Base-by-base conservation (phyloP, 2,797 vertebrate genomes). In the Protosalanx chinensis region DNA sequence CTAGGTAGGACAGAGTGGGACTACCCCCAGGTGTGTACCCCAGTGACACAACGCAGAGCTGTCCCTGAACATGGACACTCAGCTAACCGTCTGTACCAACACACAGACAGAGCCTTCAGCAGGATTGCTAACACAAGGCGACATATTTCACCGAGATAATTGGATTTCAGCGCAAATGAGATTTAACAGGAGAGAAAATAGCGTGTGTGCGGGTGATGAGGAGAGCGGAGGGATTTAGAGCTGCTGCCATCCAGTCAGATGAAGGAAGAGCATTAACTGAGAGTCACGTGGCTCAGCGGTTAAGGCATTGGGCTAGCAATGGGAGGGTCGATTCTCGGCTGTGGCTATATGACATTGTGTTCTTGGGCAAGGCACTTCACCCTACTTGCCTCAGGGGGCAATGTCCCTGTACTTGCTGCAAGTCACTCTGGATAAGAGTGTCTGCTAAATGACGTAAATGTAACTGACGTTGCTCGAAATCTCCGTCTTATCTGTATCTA, bases 31-130 rank as follows among this genome's bases (percentile, higher is more conserved):
- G 18, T 67, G 16, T 62, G 77, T 72, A 56, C 73, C 57, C 72
- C 67, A 63, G 41, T n/a, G 46, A 77, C 61, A 15, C 51, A 57
- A 20, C 29, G 67, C 60, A 57, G 6, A 65, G 6, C 30, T 5
- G 33, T 59, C n/a, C 59, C 29, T 68, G n/a, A 76, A 56, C 68
- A 41, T 8, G 23, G 7, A 64, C 72, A 63, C 67, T 63, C 69
- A 67, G 53, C 23, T 49, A 75, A 69, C 29, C 33, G 60, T 70
- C 8, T 61, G 71, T 53, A 32, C 71, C 75, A 73, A 78, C 76
- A 78, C 65, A 87, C 80, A 84, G 80, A 72, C 62, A 53, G 71
- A 71, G 73, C 78, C 73, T 80, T 85, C 72, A 84, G 64, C 67
- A 71, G 70, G 74, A 84, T 86, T 80, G 80, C 79, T 73, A 53